phyloP scores from a whole-genome alignment of 2,888 invertebrate genomes.

The Xylophagus ater region DNA sequence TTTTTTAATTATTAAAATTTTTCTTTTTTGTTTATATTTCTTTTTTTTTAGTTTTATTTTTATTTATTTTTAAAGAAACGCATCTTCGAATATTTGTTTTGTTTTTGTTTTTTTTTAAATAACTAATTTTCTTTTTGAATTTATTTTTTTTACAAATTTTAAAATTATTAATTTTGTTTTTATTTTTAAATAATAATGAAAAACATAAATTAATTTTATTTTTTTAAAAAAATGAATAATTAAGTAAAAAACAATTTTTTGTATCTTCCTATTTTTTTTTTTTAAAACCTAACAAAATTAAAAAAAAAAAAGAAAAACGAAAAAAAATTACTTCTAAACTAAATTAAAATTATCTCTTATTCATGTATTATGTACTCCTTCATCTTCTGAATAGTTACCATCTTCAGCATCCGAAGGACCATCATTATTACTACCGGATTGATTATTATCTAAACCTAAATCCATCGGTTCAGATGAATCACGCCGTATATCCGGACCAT shows the following conservation, averaged over 20 bases:
- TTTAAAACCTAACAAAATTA: slow-evolving; percentile 6
- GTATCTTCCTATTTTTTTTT: slow-evolving; percentile 14
- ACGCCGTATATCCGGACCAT: slow-evolving; percentile 28
- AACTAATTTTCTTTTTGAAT: no score
- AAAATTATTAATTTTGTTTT: not conserved
- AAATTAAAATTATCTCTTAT: slow-evolving; percentile 9
- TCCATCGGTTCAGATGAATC: slow-evolving; percentile 38
- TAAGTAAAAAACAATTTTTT: slow-evolving; percentile 12
- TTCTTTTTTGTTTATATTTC: slow-evolving; percentile 1
- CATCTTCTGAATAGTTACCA: slow-evolving; percentile 36
- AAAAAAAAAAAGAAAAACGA: not conserved
- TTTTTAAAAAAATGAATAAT: slow-evolving; percentile 11
- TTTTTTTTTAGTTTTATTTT: slow-evolving; percentile 1
- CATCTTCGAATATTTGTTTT: no score
- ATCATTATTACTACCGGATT: slow-evolving; percentile 34
- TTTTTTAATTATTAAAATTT: not conserved
- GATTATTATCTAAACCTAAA: slow-evolving; percentile 33
- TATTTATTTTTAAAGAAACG: not conserved
- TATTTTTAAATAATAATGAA: slow-evolving; percentile 1
- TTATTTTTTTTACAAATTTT: slow-evolving; percentile 3
- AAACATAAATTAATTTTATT: slow-evolving; percentile 8
- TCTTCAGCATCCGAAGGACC: slow-evolving; percentile 34
- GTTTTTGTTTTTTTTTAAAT: no score
- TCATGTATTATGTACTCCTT: slow-evolving; percentile 36
- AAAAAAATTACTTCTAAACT: not conserved